These are phyloP conservation scores for Melanotaenia trifasciata DNA, from an alignment of 2,797 vertebrate species.

Conservation along the genomic window DNA sequence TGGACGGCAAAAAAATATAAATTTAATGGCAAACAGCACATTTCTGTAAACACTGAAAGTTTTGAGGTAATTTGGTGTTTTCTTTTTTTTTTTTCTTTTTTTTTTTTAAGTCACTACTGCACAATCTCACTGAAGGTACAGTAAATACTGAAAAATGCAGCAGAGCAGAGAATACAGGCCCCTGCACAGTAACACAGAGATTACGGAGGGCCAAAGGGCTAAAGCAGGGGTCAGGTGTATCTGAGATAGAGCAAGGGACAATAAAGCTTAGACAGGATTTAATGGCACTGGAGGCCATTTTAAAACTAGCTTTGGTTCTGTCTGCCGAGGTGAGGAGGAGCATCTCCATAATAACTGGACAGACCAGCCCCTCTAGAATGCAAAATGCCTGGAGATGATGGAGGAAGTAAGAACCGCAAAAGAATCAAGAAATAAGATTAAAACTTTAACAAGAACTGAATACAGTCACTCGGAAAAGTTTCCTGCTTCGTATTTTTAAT, in stretches of 20 bases:
- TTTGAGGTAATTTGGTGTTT: constrained; percentile 78
- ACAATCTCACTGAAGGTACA: constrained; percentile 45
- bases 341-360: constrained; percentile 57
- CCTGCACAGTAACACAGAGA: constrained; percentile 29
- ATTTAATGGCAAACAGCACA: constrained; percentile 68
- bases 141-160: constrained; percentile 66
- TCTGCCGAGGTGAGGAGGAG: constrained; percentile 64
- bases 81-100: constrained; percentile 27
- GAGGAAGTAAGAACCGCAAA: constrained; percentile 37
- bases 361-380: constrained; percentile 61
- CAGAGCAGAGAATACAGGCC: constrained; percentile 24
- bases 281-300: constrained; percentile 64
- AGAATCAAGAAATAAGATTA: constrained; percentile 74
- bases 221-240: constrained; percentile 50
- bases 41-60: constrained; percentile 77
- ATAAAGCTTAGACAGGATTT: constrained; percentile 74
- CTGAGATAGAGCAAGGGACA: constrained; percentile 64
- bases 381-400: constrained; percentile 46
- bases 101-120: constrained; percentile 43
- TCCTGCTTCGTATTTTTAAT: constrained; percentile 63
- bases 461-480: constrained; percentile 64
- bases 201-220: constrained; percentile 39
- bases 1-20: constrained; percentile 72
- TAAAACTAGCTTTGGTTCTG: constrained; percentile 83
- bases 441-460: constrained; percentile 35